Evolutionary conservation across 2,888 invertebrate genomes (phyloP).

Genomic region (Xanthorhoe spadicearia): DNA sequence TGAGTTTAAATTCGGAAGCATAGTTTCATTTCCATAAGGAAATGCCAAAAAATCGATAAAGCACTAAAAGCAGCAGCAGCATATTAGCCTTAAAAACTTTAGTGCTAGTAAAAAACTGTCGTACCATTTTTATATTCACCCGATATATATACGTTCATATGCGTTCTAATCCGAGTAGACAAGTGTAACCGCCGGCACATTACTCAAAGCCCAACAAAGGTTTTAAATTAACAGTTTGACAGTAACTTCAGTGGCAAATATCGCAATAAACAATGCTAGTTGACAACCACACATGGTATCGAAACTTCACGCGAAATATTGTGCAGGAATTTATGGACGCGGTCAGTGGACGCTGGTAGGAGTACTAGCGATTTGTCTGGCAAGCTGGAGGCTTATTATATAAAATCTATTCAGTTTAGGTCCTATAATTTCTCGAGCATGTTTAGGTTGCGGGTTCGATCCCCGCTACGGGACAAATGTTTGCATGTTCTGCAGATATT

Average conservation of each 20-base stretch:
- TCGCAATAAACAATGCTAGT: conserved; percentile 41
- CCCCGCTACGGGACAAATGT: too few relatives aligned
- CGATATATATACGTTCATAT: too few relatives aligned
- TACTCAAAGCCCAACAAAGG: conserved; percentile 34
- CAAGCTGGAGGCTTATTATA: too few relatives aligned
- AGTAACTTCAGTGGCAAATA: conserved; percentile 35
- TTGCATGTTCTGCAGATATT: too few relatives aligned
- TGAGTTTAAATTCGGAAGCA: too few relatives aligned
- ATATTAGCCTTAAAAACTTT: neutral
- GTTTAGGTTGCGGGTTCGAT: too few relatives aligned
- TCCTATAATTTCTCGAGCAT: too few relatives aligned
- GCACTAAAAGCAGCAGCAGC: too few relatives aligned
- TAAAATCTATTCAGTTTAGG: too few relatives aligned
- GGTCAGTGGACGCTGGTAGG: conserved; percentile 48
- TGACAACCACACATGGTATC: conserved; percentile 45
- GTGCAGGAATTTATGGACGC: conserved; percentile 71
- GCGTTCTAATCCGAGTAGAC: conserved; percentile 24
- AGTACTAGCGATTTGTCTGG: conserved; percentile 44
- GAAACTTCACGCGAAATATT: conserved; percentile 64
- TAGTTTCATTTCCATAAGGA: too few relatives aligned
- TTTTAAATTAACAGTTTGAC: conserved; percentile 42
- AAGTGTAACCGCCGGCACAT: conserved; percentile 23
- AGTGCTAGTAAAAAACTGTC: neutral
- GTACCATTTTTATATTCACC: neutral
- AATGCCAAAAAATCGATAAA: too few relatives aligned